phyloP scores from a whole-genome alignment of 2,113 vertebrate genomes.

The Muscicapa adusta region DNA sequence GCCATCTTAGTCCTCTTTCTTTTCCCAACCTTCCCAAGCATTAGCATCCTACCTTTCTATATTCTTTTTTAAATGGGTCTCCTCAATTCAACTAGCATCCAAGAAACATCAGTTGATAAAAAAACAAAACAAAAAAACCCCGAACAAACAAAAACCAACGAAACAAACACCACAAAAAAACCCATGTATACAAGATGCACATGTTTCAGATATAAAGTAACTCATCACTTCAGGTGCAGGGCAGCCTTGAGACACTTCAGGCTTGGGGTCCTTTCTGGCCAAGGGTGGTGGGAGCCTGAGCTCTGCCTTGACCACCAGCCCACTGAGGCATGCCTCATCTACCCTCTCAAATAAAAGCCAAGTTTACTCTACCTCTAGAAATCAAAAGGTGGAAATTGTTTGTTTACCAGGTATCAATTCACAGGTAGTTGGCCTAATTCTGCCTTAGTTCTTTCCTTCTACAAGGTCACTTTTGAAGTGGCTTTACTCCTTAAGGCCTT shows the following conservation, averaged over 20 bases:
- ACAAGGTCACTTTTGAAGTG: constrained; percentile 50
- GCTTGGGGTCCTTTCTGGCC: neutral
- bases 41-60: neutral
- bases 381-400: constrained; percentile 26
- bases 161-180: neutral
- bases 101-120: neutral
- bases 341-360: neutral
- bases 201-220: fast-evolving
- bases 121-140: no score
- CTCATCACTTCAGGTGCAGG: neutral
- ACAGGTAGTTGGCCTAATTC: neutral
- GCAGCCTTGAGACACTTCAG: neutral
- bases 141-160: no score
- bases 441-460: neutral
- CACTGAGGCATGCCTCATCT: neutral
- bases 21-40: neutral
- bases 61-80: neutral
- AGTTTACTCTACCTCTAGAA: neutral
- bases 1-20: neutral
- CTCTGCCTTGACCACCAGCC: neutral
- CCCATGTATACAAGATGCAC: neutral
- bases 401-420: constrained; percentile 14
- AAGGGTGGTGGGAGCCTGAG: neutral
- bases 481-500: constrained; percentile 21
- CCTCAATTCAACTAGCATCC: neutral